phyloP scores from a whole-genome alignment of 2,797 vertebrate species.

The Morus bassanus region DNA sequence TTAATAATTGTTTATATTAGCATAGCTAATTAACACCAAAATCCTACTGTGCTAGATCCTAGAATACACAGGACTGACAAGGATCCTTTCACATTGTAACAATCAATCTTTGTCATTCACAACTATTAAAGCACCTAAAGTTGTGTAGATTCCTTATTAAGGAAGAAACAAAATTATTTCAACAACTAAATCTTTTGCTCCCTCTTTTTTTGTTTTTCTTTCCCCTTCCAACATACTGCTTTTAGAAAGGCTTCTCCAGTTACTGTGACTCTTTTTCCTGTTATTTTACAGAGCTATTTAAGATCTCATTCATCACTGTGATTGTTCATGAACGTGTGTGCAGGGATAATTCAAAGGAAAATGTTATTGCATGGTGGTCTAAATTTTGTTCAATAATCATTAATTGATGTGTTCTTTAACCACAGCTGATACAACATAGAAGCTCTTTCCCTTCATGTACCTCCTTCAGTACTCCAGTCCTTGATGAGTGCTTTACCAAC shows the following conservation, averaged over 20 bases:
- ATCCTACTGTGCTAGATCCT: not conserved
- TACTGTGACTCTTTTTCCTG: not conserved
- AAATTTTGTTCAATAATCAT: not conserved
- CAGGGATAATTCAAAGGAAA: not conserved
- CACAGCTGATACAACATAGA: not conserved
- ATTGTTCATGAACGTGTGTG: not conserved
- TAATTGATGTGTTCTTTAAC: not conserved
- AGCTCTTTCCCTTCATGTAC: not conserved
- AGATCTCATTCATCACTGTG: not conserved
- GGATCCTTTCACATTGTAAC: not conserved
- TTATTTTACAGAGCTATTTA: not conserved
- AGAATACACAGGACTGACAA: not conserved
- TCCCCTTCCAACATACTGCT: rapidly evolving
- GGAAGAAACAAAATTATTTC: not conserved
- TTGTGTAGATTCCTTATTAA: not conserved
- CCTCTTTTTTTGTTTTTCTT: rapidly evolving
- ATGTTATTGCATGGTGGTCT: not conserved
- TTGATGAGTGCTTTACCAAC: not conserved
- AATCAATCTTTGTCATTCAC: not conserved
- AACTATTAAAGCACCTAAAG: not conserved
- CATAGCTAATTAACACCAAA: not conserved
- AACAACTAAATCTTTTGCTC: not conserved
- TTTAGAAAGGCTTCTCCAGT: not conserved
- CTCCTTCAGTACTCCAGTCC: not conserved
- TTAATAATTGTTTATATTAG: not conserved